These are phyloP conservation scores for Zaprionus capensis DNA, from an alignment of 1,140 invertebrate species.

Conservation along the genomic window DNA sequence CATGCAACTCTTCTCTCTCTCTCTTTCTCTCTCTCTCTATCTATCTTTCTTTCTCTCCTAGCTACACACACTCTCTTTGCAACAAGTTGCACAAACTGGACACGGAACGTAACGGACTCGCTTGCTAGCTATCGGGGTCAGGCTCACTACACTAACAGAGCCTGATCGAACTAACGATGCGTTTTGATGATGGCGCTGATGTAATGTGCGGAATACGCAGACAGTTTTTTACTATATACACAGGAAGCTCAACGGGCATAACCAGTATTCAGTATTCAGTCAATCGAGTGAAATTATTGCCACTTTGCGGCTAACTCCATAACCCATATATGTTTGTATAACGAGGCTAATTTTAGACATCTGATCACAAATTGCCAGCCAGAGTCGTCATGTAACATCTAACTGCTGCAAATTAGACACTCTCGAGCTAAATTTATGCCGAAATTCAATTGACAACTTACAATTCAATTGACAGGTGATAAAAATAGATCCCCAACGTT, in stretches of 20 bases:
- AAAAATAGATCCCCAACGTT: conserved; percentile 24
- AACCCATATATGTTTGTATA: conserved; percentile 22
- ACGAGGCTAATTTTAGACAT: conserved; percentile 23
- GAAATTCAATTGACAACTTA: conserved; percentile 32
- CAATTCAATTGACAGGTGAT: conserved; percentile 25
- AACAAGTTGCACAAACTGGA: conserved; percentile 55
- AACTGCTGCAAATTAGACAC: conserved; percentile 19
- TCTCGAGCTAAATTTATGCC: conserved; percentile 20
- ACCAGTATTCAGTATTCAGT: conserved; percentile 29
- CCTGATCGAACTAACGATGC: conserved; percentile 33
- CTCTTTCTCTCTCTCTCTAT: background rate
- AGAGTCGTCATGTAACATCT: background rate
- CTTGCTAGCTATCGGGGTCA: conserved; percentile 37
- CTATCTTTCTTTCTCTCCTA: background rate
- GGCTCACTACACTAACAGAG: background rate
- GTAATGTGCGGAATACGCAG: conserved; percentile 42
- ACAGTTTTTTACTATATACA: conserved; percentile 8
- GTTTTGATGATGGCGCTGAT: conserved; percentile 34
- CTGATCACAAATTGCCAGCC: conserved; percentile 3
- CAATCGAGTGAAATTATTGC: conserved; percentile 21
- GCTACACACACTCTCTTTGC: conserved; percentile 13
- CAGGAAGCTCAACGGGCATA: conserved; percentile 38
- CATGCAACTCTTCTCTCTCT: conserved; percentile 26
- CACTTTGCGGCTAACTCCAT: conserved; percentile 10
- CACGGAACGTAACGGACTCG: conserved; percentile 25